These are phyloP conservation scores for Leptopilina boulardi DNA, from an alignment of 1,140 invertebrate genomes.

Conservation along the genomic window DNA sequence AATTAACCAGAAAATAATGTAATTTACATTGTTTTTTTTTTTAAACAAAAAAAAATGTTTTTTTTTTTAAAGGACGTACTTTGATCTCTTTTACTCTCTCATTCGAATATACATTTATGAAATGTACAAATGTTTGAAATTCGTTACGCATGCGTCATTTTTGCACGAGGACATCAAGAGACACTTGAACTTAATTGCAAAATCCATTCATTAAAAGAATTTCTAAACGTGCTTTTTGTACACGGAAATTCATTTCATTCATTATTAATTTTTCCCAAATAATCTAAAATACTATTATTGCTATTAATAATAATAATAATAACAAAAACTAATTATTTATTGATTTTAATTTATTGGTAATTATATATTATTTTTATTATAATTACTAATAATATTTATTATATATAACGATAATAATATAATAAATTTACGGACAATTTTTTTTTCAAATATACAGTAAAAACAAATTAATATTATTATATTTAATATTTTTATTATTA, in stretches of 20 bases:
- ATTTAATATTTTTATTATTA: no score
- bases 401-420: no score
- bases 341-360: no score
- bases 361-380: no score
- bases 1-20: no score
- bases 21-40: neutral
- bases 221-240: neutral
- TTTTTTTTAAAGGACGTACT: neutral
- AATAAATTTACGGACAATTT: no score
- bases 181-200: neutral
- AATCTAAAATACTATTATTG: neutral
- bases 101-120: neutral
- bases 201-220: neutral
- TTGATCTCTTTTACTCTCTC: neutral
- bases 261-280: no score
- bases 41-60: neutral
- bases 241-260: neutral
- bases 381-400: no score
- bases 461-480: no score
- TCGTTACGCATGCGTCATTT: neutral
- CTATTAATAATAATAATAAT: neutral
- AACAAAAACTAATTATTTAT: no score
- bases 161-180: neutral
- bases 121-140: neutral
- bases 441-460: no score